Percentiles rank a stretch among this genome's conserved stretches.
Conservation (phyloP, 1,140 invertebrate species). For the Nasonia vitripennis region DNA sequence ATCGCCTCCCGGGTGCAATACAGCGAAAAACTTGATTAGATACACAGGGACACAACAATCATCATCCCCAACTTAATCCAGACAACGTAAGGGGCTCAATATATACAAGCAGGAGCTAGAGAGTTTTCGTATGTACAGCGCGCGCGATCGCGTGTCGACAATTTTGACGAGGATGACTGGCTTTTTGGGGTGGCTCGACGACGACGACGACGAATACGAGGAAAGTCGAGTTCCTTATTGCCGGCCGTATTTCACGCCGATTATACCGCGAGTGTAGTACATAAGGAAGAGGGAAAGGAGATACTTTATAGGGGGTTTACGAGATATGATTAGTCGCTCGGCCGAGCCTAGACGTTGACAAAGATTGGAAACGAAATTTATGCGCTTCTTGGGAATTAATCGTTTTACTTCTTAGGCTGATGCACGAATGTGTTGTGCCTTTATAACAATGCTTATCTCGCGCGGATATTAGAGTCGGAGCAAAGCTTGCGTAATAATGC, state of each 20-base stretch:
- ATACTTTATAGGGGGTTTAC: neutral
- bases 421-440: too few relatives aligned
- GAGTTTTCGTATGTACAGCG: neutral
- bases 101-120: too few relatives aligned
- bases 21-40: neutral
- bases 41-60: neutral
- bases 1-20: neutral
- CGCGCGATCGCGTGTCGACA: neutral
- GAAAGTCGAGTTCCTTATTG: neutral
- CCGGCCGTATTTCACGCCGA: neutral
- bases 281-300: neutral
- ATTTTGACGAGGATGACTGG: neutral
- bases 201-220: neutral
- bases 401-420: too few relatives aligned
- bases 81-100: too few relatives aligned
- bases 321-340: neutral
- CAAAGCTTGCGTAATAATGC: too few relatives aligned
- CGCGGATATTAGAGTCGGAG: too few relatives aligned
- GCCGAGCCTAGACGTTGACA: neutral
- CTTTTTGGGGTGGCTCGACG: neutral
- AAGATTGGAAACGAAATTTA: neutral
- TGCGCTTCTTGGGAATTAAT: neutral
- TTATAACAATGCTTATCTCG: too few relatives aligned
- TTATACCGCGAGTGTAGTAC: neutral
- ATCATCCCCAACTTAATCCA: neutral